Evolutionary conservation across 2,797 vertebrate species (phyloP).

Genomic region (Amblyopsis hoosieri): DNA sequence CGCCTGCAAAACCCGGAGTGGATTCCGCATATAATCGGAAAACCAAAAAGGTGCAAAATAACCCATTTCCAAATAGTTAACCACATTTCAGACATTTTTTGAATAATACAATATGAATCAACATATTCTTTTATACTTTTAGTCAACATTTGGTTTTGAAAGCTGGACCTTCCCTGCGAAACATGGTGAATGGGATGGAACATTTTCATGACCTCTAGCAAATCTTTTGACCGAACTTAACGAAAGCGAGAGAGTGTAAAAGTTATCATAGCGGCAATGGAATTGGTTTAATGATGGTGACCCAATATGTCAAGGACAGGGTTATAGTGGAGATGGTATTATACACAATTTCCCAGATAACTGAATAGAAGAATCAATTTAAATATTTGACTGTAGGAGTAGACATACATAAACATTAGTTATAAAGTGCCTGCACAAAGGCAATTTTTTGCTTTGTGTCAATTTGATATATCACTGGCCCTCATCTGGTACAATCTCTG

Average conservation of each 20-base stretch:
- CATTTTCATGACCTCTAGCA: slow-evolving; percentile 77
- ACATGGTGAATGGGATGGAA: slow-evolving; percentile 47
- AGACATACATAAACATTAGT: too few species aligned
- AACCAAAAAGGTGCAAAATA: neutral
- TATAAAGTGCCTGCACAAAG: slow-evolving; percentile 2
- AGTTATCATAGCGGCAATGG: too few species aligned
- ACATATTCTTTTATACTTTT: too few species aligned
- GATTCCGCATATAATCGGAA: slow-evolving; percentile 65
- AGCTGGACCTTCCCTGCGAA: neutral
- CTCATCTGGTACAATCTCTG: slow-evolving; percentile 51
- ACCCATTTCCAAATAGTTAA: neutral
- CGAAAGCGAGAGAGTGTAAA: slow-evolving; percentile 41
- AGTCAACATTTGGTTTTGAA: too few species aligned
- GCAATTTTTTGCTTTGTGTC: slow-evolving; percentile 34
- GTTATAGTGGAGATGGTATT: slow-evolving; percentile 2
- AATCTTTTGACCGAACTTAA: slow-evolving; percentile 60
- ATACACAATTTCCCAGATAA: slow-evolving; percentile 1
- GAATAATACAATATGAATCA: too few species aligned
- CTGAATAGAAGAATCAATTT: too few species aligned
- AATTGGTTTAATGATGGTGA: slow-evolving; percentile 28
- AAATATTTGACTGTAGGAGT: too few species aligned
- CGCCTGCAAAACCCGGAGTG: slow-evolving; percentile 68
- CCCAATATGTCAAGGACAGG: slow-evolving; percentile 4
- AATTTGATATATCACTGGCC: slow-evolving; percentile 49
- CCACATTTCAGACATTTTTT: slow-evolving; percentile 16